Conservation (phyloP, 2,113 vertebrate genomes). For the Geococcyx californianus region DNA sequence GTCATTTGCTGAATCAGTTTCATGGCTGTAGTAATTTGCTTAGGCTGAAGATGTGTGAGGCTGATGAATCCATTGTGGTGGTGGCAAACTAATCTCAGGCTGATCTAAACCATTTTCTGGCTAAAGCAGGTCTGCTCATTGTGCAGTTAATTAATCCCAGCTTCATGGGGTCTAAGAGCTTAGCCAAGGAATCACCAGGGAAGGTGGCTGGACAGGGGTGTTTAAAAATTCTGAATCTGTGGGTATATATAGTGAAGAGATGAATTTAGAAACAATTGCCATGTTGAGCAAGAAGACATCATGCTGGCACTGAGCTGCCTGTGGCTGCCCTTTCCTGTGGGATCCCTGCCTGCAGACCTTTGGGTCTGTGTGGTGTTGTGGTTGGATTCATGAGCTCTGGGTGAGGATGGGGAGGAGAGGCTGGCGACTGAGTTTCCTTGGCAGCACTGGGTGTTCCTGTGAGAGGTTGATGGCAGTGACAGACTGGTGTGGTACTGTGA, state of each 20-base stretch:
- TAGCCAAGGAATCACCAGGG: background rate
- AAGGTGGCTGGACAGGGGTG: background rate
- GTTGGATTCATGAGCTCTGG: no score
- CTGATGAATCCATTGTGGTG: background rate
- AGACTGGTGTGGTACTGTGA: background rate
- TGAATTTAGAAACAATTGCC: background rate
- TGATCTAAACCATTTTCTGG: background rate
- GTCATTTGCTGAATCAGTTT: background rate
- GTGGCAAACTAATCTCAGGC: background rate
- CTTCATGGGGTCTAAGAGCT: background rate
- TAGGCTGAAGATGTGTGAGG: background rate
- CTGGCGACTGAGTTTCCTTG: background rate
- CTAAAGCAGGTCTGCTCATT: background rate
- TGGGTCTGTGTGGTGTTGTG: no score
- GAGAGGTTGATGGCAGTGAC: background rate
- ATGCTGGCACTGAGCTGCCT: accelerated
- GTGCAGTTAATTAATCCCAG: background rate
- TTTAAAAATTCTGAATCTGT: background rate
- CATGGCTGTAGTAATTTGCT: background rate
- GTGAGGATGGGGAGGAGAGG: no score
- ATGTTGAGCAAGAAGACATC: background rate
- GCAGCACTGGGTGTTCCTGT: accelerated
- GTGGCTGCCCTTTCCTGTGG: background rate
- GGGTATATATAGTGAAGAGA: background rate
- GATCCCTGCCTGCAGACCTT: background rate